A percentile compares a stretch with the other conserved stretches of the same genome.
phyloP scores from a whole-genome alignment of 1,140 invertebrate genomes.

The Ladona fulva region DNA sequence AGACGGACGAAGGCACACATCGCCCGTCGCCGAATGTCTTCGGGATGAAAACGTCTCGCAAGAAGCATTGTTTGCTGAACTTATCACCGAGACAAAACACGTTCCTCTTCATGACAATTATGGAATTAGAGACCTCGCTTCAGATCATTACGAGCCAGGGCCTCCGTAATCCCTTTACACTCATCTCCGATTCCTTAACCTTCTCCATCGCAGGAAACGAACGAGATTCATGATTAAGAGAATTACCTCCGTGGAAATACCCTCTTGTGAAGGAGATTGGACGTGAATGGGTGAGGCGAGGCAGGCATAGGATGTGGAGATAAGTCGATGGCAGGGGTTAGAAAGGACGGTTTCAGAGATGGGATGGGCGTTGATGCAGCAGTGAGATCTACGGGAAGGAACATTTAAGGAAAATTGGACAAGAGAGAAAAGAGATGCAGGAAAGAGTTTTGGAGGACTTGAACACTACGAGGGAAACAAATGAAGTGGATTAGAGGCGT shows the following conservation, averaged over 20 bases:
- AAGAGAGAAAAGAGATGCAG: no score
- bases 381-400: no score
- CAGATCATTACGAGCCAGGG: background rate
- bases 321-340: no score
- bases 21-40: no score
- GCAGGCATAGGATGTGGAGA: background rate
- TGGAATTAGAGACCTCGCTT: background rate
- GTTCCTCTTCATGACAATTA: background rate
- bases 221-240: background rate
- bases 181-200: background rate
- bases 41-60: background rate
- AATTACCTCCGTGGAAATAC: background rate
- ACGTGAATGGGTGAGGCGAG: background rate
- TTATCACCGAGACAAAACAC: background rate
- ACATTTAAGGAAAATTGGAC: no score
- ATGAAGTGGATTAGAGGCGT: no score
- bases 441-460: no score
- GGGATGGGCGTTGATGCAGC: no score
- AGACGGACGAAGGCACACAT: no score
- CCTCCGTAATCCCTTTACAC: background rate
- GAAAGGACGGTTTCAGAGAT: no score
- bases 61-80: background rate
- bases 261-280: background rate
- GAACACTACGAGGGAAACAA: no score
- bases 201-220: background rate